Percentiles rank a stretch among this genome's conserved stretches.
Evolutionary conservation across 1,140 invertebrate species (phyloP).

Genomic region (Trissolcus basalis): DNA sequence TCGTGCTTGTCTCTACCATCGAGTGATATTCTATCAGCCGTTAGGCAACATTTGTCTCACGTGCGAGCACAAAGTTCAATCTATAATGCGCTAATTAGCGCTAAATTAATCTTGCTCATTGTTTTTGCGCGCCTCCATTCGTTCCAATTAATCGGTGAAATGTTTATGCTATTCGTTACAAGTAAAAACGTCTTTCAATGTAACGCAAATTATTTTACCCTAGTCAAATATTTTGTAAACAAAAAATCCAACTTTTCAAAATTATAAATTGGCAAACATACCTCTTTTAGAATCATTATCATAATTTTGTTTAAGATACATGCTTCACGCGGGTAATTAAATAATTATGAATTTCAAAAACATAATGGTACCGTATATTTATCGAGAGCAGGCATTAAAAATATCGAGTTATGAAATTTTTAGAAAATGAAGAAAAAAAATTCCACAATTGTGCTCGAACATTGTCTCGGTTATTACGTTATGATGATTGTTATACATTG

Average conservation of each 20-base stretch:
- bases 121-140: constrained; percentile 25
- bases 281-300: no score
- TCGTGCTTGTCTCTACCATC: constrained; percentile 44
- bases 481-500: constrained; percentile 24
- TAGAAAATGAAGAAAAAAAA: neutral
- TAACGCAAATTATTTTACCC: no score
- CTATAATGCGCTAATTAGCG: constrained; percentile 46
- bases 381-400: neutral
- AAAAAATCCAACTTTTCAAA: no score
- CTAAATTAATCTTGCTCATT: constrained; percentile 35
- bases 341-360: no score
- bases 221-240: no score
- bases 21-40: constrained; percentile 50
- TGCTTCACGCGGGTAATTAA: no score
- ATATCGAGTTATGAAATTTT: neutral
- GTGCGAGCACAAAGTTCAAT: constrained; percentile 53
- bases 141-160: constrained; percentile 31
- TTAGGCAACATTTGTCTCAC: constrained; percentile 58
- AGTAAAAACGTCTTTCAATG: no score
- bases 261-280: no score
- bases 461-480: constrained; percentile 5
- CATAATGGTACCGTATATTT: no score
- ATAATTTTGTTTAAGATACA: no score
- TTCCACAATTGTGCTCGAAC: neutral
- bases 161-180: no score